These are phyloP conservation scores for Cosmia trapezina DNA, from an alignment of 2,888 invertebrate genomes.

Conservation along the genomic window DNA sequence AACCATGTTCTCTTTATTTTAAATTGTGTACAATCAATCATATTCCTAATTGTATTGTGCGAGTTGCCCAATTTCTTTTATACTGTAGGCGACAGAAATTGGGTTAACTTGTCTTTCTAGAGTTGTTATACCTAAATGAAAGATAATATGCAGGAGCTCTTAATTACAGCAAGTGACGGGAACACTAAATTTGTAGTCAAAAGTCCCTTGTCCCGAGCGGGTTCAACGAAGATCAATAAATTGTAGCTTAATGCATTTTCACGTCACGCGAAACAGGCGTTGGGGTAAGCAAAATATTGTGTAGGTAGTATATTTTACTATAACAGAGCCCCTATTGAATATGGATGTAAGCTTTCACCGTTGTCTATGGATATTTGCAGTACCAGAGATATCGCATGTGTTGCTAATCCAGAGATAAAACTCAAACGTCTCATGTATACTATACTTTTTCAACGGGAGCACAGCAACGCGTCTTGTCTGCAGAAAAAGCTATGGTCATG, in stretches of 20 bases:
- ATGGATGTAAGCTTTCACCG: background rate
- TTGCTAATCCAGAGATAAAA: background rate
- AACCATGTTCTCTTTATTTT: background rate
- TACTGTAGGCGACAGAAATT: background rate
- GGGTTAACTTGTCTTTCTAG: background rate
- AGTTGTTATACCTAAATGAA: slow-evolving; percentile 15
- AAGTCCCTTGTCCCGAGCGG: slow-evolving; percentile 47
- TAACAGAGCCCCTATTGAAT: background rate
- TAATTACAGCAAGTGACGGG: slow-evolving; percentile 54
- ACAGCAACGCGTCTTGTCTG: background rate
- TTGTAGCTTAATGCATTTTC: slow-evolving; percentile 60
- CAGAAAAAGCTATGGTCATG: background rate
- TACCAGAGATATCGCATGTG: background rate
- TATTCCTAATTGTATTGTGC: background rate
- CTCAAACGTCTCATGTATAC: background rate
- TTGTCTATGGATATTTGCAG: background rate
- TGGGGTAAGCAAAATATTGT: background rate
- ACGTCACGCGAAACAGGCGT: slow-evolving; percentile 1
- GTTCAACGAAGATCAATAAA: slow-evolving; percentile 46
- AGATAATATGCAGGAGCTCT: slow-evolving; percentile 31
- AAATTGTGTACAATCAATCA: background rate
- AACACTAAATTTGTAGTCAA: slow-evolving; percentile 55
- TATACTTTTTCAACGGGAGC: background rate
- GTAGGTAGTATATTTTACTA: background rate
- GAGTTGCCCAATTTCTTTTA: background rate